These are phyloP conservation scores for Canis aureus DNA, from an alignment of 2,113 vertebrate species.

Conservation along the genomic window DNA sequence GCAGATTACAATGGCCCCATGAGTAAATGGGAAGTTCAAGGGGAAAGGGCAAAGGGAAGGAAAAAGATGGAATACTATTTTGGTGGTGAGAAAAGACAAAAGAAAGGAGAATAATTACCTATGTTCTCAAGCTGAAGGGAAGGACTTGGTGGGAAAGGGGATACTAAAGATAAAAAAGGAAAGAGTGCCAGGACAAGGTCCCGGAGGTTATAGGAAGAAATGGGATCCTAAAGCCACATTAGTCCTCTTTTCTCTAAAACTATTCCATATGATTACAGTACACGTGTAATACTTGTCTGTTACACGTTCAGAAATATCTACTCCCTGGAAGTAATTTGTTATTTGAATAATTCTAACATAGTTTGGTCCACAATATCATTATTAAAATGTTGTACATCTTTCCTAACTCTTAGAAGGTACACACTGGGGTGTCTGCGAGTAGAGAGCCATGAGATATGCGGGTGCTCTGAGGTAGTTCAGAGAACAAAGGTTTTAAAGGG, in stretches of 20 bases:
- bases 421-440: neutral
- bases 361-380: conserved; percentile 41
- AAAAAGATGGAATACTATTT: conserved; percentile 13
- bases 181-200: neutral
- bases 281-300: neutral
- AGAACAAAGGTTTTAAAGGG: neutral
- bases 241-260: neutral
- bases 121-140: conserved; percentile 28
- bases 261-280: neutral
- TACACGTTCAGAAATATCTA: conserved; percentile 50
- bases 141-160: neutral
- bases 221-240: neutral
- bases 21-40: conserved; percentile 40
- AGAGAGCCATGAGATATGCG: neutral
- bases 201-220: neutral
- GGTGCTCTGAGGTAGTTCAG: neutral
- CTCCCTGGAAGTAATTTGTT: conserved; percentile 39
- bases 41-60: conserved; percentile 52
- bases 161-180: neutral
- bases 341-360: conserved; percentile 1
- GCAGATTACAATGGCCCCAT: neutral
- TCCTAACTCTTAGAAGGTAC: neutral
- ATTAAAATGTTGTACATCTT: neutral
- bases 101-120: neutral
- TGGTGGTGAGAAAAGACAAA: conserved; percentile 60